Evolutionary conservation across 2,113 vertebrate genomes (phyloP), one percentile per base, ranked within the genome.

Genomic region (Poicephalus meyeri): DNA sequence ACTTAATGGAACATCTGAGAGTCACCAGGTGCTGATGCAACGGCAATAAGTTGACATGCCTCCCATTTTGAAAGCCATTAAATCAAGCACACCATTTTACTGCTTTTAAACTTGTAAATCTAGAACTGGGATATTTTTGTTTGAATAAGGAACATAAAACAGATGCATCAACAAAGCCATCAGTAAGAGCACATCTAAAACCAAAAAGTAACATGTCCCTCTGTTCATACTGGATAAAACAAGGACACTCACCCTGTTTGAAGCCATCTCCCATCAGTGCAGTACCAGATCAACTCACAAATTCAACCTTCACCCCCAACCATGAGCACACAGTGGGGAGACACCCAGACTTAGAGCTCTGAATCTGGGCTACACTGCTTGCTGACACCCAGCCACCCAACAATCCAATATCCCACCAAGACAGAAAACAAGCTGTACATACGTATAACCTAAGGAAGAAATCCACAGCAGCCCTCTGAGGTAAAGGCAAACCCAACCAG

Each of bases 251-350:
- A 20, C 3, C 6, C 15, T 19, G 3, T 0, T 24, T 44, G 29
- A 60, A 82, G 24, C 13, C 35, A 76, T 4, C 29, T 49, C 61
- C 61, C 47, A 44, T 3, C 44, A 52, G 31, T 56, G 68, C 19
- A 46, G 25, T 3, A 16, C 2, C 39, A 33, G 4, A 12, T 0
- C 11, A 55, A 35, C 39, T 56, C 74, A 25, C 16, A 29, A 0
- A 11, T 79, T 21, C 66, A 81, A 4, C 21, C 13, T 6, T 2
- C 44, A 29, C 8, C 8, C 20, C 35, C 50, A 56, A 7, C 10
- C 42, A 16, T 0, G 0, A 53, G 10, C 2, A 23, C n/a, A 0
- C 1, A 4, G 18, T 8, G 16, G 4, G 64, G 4, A 53, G 8
- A 37, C 35, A 42, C 16, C 7, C 46, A 47, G 10, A 29, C 17